These are phyloP conservation scores for Drosophila infuscata DNA, from an alignment of 2,888 invertebrate species.

Conservation along the genomic window DNA sequence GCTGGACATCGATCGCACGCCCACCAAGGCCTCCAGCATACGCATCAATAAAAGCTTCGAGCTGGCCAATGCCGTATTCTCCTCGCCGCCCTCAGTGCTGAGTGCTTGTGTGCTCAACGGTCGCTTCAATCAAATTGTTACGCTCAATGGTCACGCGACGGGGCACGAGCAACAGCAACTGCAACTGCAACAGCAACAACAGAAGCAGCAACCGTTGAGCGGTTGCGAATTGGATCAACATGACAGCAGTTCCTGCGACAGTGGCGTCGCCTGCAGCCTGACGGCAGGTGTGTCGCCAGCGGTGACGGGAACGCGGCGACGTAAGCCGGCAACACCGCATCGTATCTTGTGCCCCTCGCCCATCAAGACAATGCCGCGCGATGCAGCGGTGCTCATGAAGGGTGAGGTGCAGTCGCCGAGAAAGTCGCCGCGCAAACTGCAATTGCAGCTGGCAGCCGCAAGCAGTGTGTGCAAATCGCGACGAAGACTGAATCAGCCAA, in stretches of 20 bases:
- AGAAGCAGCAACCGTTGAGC: slow-evolving; percentile 36
- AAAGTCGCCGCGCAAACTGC: slow-evolving; percentile 79
- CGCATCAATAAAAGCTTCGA: slow-evolving; percentile 84
- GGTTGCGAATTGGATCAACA: slow-evolving; percentile 79
- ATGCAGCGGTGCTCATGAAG: slow-evolving; percentile 36
- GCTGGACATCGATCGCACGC: slow-evolving; percentile 84
- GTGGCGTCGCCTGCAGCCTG: slow-evolving; percentile 83
- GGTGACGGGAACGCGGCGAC: slow-evolving; percentile 59
- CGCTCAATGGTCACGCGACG: slow-evolving; percentile 71
- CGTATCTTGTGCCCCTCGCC: slow-evolving; percentile 86
- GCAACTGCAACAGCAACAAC: slow-evolving; percentile 10
- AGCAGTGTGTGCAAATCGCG: slow-evolving; percentile 72
- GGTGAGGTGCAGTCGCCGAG: slow-evolving; percentile 74
- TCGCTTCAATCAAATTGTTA: slow-evolving; percentile 84
- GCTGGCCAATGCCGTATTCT: slow-evolving; percentile 81
- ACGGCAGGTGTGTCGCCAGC: slow-evolving; percentile 39
- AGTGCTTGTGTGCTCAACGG: slow-evolving; percentile 80
- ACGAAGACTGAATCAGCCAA: slow-evolving; percentile 82
- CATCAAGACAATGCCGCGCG: slow-evolving; percentile 75
- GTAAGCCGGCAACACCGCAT: slow-evolving; percentile 87
- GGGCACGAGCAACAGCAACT: slow-evolving; percentile 28
- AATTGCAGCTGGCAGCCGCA: slow-evolving; percentile 50
- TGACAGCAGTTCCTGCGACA: slow-evolving; percentile 85
- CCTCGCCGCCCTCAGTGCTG: slow-evolving; percentile 78
- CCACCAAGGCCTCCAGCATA: slow-evolving; percentile 84